A percentile compares a stretch with the other conserved stretches of the same genome.
Conservation (phyloP, 2,113 vertebrate genomes). For the Astur gentilis region DNA sequence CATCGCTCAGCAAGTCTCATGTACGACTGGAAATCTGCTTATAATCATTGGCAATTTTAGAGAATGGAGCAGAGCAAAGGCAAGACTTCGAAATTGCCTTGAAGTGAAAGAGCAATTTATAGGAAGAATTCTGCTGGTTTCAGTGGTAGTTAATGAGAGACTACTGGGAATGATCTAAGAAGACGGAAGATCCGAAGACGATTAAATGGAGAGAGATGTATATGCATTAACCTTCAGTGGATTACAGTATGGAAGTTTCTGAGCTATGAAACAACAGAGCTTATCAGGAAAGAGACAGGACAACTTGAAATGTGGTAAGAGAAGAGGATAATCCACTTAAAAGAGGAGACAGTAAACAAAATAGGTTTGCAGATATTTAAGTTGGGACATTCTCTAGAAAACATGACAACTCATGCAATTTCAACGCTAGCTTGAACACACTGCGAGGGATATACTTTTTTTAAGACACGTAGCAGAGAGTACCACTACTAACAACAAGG, state of each 20-base stretch:
- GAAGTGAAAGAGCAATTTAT: neutral
- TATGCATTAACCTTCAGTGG: neutral
- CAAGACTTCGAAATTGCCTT: neutral
- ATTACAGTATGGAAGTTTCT: neutral
- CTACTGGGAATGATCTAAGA: neutral
- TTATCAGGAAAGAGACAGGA: neutral
- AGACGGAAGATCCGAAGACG: neutral
- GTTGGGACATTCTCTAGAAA: neutral
- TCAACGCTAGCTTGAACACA: neutral
- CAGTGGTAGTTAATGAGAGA: neutral
- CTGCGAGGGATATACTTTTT: neutral
- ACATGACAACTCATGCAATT: neutral
- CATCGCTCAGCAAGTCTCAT: neutral
- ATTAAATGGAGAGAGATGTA: neutral
- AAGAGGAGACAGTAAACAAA: neutral
- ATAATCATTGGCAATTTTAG: neutral
- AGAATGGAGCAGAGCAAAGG: neutral
- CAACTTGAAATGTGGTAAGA: neutral
- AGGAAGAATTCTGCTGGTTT: neutral
- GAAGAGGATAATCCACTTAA: neutral
- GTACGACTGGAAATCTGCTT: neutral
- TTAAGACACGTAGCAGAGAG: neutral
- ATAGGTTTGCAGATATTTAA: neutral
- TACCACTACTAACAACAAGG: neutral
- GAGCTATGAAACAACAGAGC: neutral